Evolutionary conservation across 2,888 invertebrate species (phyloP).

Genomic region (Colostygia pectinataria): DNA sequence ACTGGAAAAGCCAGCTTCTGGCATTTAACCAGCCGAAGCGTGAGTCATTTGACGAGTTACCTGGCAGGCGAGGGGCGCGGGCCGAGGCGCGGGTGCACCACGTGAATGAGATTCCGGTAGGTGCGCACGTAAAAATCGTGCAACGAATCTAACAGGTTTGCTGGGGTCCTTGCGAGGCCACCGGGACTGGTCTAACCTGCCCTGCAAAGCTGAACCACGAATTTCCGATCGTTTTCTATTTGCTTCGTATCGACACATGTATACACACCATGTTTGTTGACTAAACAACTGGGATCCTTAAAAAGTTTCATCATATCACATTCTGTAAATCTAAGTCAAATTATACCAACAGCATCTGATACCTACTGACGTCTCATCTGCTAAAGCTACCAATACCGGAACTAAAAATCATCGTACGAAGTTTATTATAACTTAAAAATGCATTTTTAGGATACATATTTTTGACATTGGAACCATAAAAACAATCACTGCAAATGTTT

Average conservation of each 20-base stretch:
- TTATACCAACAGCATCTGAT: too few relatives aligned
- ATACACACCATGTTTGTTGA: slow-evolving; percentile 53
- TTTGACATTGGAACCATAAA: too few relatives aligned
- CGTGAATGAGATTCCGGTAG: slow-evolving; percentile 83
- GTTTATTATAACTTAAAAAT: too few relatives aligned
- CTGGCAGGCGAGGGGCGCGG: slow-evolving; percentile 63
- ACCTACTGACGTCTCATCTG: too few relatives aligned
- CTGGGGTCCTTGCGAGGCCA: slow-evolving; percentile 82
- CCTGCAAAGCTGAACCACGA: slow-evolving; percentile 77
- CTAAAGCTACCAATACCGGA: too few relatives aligned
- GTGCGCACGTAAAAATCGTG: slow-evolving; percentile 83
- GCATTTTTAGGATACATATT: too few relatives aligned
- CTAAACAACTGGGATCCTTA: too few relatives aligned
- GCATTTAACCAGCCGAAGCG: slow-evolving; percentile 75
- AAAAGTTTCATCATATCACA: not conserved
- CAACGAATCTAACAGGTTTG: slow-evolving; percentile 83
- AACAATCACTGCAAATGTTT: too few relatives aligned
- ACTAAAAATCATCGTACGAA: too few relatives aligned
- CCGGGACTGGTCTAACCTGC: slow-evolving; percentile 83
- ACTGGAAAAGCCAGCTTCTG: slow-evolving; percentile 81
- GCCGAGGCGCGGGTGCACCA: slow-evolving; percentile 64
- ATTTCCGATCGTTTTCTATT: slow-evolving; percentile 78
- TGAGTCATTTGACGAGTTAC: slow-evolving; percentile 82
- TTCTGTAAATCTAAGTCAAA: slow-evolving; percentile 35
- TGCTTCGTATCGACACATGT: slow-evolving; percentile 58